Percentiles rank a stretch among this genome's conserved stretches.
phyloP scores from a whole-genome alignment of 2,113 vertebrate species.

The Podocnemis expansa region DNA sequence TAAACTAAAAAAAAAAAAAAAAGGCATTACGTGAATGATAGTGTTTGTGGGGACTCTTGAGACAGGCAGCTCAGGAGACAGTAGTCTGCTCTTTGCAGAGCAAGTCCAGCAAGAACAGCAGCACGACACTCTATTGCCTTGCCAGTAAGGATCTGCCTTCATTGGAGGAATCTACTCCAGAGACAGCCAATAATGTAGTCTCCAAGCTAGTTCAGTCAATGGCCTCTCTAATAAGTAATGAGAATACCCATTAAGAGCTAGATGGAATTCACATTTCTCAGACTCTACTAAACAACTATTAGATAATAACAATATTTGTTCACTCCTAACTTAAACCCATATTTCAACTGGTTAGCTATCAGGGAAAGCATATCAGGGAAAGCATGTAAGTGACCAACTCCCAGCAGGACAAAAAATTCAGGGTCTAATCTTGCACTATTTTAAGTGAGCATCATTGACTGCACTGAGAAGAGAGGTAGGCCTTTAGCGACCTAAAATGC shows the following conservation, averaged over 20 bases:
- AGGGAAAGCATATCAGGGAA: not conserved
- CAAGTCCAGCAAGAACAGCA: not conserved
- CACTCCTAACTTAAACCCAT: not conserved
- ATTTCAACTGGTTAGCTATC: not conserved
- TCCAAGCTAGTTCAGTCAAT: not conserved
- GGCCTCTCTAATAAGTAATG: not conserved
- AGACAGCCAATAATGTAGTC: not conserved
- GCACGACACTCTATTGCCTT: not conserved
- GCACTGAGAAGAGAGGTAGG: not conserved
- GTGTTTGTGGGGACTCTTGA: not conserved
- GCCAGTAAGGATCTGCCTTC: not conserved
- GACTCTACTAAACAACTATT: not conserved
- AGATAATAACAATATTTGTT: not conserved
- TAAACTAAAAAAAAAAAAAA: not conserved
- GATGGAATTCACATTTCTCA: slow-evolving; percentile 2
- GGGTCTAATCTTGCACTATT: not conserved
- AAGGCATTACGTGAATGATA: not conserved
- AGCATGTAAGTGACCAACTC: not conserved
- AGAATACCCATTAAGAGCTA: slow-evolving; percentile 5
- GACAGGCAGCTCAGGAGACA: not conserved
- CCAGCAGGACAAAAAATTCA: not conserved
- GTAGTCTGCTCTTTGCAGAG: not conserved
- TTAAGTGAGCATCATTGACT: not conserved
- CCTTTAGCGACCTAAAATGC: not conserved
- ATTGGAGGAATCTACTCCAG: not conserved